phyloP scores from a whole-genome alignment of 2,797 vertebrate species.

The Cygnus olor region DNA sequence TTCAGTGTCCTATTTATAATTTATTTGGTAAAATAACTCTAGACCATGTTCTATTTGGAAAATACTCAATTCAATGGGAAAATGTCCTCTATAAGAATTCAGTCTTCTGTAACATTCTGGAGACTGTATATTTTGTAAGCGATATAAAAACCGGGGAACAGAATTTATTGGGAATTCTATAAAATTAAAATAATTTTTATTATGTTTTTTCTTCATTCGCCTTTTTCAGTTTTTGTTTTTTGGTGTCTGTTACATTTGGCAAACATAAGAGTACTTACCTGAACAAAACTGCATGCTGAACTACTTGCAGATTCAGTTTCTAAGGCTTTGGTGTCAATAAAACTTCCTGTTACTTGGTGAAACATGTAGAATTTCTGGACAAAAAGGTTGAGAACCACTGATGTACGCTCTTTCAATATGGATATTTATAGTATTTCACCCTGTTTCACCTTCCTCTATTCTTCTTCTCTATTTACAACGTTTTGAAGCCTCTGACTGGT shows the following conservation, averaged over 20 bases:
- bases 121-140: not conserved
- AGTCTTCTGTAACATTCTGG: not conserved
- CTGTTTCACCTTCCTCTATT: not conserved
- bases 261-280: not conserved
- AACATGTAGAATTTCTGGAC: not conserved
- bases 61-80: not conserved
- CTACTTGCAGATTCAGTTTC: not conserved
- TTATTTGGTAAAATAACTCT: not conserved
- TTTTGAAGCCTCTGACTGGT: not conserved
- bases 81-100: not conserved
- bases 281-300: not conserved
- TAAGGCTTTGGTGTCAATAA: not conserved
- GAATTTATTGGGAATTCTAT: not conserved
- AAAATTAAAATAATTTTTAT: not conserved
- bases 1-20: not conserved
- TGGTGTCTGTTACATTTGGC: not conserved
- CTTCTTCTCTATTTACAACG: not conserved
- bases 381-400: not conserved
- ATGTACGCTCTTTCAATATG: not conserved
- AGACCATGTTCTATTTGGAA: not conserved
- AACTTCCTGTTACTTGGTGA: not conserved
- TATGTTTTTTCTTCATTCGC: no score
- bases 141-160: not conserved
- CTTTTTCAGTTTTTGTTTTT: not conserved
- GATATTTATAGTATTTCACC: not conserved